Percentiles rank a stretch among this genome's conserved stretches.
These are phyloP conservation scores for Amphibalanus amphitrite DNA, from an alignment of 1,140 invertebrate genomes.

Conservation along the genomic window DNA sequence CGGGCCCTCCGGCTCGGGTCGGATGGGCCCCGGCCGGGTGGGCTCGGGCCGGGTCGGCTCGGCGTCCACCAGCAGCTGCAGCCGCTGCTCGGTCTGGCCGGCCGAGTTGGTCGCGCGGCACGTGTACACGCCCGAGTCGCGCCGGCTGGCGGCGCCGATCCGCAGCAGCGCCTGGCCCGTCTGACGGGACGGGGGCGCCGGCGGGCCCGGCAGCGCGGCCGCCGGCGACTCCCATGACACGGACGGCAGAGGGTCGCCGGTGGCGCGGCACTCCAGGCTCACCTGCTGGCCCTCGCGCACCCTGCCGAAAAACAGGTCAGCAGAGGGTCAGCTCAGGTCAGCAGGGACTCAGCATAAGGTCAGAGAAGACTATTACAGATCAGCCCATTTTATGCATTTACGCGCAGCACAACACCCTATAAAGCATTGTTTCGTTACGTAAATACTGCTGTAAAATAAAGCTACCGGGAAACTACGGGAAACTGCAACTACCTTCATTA, in stretches of 20 bases:
- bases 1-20: too few relatives aligned
- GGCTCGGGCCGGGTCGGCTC: slow-evolving; percentile 20
- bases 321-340: slow-evolving; percentile 6
- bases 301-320: slow-evolving; percentile 12
- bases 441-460: too few relatives aligned
- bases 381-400: too few relatives aligned
- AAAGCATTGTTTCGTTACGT: too few relatives aligned
- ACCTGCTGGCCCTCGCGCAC: slow-evolving; percentile 36
- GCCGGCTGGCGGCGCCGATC: neutral
- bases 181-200: slow-evolving; percentile 3
- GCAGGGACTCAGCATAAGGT: too few relatives aligned
- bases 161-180: neutral
- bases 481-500: too few relatives aligned
- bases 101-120: neutral
- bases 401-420: too few relatives aligned
- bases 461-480: too few relatives aligned
- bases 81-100: slow-evolving; percentile 9
- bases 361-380: too few relatives aligned
- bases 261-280: slow-evolving; percentile 49
- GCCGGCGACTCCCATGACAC: slow-evolving; percentile 51
- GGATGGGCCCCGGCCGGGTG: slow-evolving; percentile 22
- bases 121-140: neutral
- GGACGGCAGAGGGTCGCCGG: slow-evolving; percentile 52
- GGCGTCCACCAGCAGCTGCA: slow-evolving; percentile 7
- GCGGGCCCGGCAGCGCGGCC: neutral